Percentiles rank a stretch among this genome's conserved stretches.
Evolutionary conservation across 2,113 vertebrate species (phyloP).

Genomic region (Lepisosteus oculatus): DNA sequence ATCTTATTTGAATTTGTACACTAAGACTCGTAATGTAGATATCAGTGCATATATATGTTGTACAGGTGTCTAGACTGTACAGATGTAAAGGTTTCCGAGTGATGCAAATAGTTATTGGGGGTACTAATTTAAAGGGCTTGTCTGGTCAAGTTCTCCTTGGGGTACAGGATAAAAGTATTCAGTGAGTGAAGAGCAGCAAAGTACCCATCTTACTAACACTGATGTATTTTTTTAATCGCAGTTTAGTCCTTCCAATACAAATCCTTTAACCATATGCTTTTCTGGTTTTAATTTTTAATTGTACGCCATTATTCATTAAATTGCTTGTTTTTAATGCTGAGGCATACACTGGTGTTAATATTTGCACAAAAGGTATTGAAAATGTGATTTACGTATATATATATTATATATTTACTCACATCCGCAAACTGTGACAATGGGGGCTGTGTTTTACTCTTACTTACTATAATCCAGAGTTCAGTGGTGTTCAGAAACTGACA

Average conservation of each 20-base stretch:
- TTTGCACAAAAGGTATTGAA: conserved; percentile 81
- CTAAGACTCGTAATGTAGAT: conserved; percentile 79
- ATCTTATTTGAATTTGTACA: conserved; percentile 62
- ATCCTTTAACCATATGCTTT: conserved; percentile 54
- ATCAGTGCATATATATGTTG: conserved; percentile 64
- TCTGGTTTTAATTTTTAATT: conserved; percentile 60
- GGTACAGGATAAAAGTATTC: conserved; percentile 57
- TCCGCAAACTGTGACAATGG: conserved; percentile 40
- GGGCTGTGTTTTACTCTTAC: conserved; percentile 13
- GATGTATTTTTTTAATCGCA: conserved; percentile 72
- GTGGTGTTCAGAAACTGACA: background rate
- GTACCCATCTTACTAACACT: conserved; percentile 65
- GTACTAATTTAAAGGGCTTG: conserved; percentile 66
- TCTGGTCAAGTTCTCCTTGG: conserved; percentile 35
- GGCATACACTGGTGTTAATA: conserved; percentile 91
- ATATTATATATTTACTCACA: conserved; percentile 39
- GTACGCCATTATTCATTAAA: conserved; percentile 69
- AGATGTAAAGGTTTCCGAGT: conserved; percentile 69
- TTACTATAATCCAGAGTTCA: conserved; percentile 19
- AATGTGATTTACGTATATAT: conserved; percentile 57
- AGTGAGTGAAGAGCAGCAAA: conserved; percentile 55
- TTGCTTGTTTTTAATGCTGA: conserved; percentile 71
- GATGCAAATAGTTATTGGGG: conserved; percentile 53
- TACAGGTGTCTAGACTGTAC: conserved; percentile 79
- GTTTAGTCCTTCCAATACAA: conserved; percentile 70